These are phyloP conservation scores for Champsocephalus esox DNA, from an alignment of 2,797 vertebrate genomes.

Conservation along the genomic window DNA sequence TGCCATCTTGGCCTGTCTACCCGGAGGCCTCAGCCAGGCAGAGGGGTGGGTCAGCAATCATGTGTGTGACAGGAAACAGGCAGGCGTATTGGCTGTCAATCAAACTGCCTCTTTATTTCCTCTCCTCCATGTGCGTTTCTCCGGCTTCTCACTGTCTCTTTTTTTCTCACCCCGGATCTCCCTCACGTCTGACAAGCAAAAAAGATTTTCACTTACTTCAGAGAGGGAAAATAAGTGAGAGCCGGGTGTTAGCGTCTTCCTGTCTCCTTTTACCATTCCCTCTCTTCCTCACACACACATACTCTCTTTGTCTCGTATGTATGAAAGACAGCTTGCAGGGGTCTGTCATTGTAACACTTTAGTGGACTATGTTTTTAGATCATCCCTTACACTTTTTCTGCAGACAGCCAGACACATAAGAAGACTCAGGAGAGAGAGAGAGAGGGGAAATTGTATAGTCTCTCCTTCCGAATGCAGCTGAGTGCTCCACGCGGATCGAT, in stretches of 20 bases:
- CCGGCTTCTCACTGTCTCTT: constrained; percentile 46
- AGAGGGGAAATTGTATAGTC: constrained; percentile 30
- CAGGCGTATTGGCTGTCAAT: constrained; percentile 71
- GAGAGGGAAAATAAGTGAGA: constrained; percentile 55
- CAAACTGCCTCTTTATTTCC: constrained; percentile 62
- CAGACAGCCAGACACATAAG: constrained; percentile 63
- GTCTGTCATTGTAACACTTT: constrained; percentile 73
- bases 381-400: constrained; percentile 63
- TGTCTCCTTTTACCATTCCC: constrained; percentile 36
- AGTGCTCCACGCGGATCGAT: constrained; percentile 77
- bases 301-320: constrained; percentile 40
- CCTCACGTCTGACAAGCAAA: constrained; percentile 64
- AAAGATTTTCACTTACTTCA: constrained; percentile 61
- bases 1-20: constrained; percentile 62
- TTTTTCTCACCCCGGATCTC: constrained; percentile 26
- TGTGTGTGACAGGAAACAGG: constrained; percentile 72
- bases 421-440: constrained; percentile 31
- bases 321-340: constrained; percentile 53
- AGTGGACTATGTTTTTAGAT: constrained; percentile 66
- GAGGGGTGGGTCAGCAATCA: constrained; percentile 69
- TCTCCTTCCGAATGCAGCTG: constrained; percentile 63
- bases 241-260: constrained; percentile 36
- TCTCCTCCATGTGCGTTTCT: constrained; percentile 56
- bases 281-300: constrained; percentile 20
- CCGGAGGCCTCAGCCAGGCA: constrained; percentile 53